Evolutionary conservation across 1,140 invertebrate genomes (phyloP), one percentile per base, ranked within the genome.

Genomic region (Aphelenchoides avenae): DNA sequence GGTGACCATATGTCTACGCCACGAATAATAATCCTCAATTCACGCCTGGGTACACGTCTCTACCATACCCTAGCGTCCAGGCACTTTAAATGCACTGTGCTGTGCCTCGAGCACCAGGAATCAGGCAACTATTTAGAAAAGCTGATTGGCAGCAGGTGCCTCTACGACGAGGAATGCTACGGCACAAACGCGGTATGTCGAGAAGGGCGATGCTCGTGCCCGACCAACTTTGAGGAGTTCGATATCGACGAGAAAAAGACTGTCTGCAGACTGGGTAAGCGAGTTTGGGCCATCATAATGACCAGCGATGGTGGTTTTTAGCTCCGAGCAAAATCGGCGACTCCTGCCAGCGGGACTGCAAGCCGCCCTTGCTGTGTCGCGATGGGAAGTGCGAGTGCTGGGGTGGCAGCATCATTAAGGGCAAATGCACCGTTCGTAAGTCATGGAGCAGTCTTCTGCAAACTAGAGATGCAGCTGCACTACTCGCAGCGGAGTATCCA

Each of bases 381-480:
- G 75, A 75, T 59, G 75, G 73, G 11, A 75, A 76, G 39, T 75
- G 73, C 51, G 75, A 77, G 46, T 75, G 73, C 33, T 75, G 69
- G 68, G 75, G 75, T 43, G 73, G 73, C 22, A 77, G 72, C 61
- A 57, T 75, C 26, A 44, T 75, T 24, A 68, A 76, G 36, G 73
- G 70, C 34, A 64, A 71, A 41, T 75, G 73, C 44, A 60, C 61
- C 18, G 75, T 75, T 36, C 70, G 73, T 75, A 56, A 64, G 73
- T 75, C 24, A 13, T 29, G 34, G 30, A 36, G 33, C 22, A n/a
- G 31, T 48, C 46, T 26, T 9, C 24, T 9, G 6, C 27, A 26
- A 15, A 20, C 18, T 22, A 54, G 39, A 18, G 39, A 4, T 2
- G 15, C 22, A 57, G 49, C 33, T 2, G 2, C 37, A 2, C 1